Percentiles rank a stretch among this genome's conserved stretches.
Evolutionary conservation across 2,113 vertebrate genomes (phyloP).

Genomic region (Brachyhypopomus occidentalis): DNA sequence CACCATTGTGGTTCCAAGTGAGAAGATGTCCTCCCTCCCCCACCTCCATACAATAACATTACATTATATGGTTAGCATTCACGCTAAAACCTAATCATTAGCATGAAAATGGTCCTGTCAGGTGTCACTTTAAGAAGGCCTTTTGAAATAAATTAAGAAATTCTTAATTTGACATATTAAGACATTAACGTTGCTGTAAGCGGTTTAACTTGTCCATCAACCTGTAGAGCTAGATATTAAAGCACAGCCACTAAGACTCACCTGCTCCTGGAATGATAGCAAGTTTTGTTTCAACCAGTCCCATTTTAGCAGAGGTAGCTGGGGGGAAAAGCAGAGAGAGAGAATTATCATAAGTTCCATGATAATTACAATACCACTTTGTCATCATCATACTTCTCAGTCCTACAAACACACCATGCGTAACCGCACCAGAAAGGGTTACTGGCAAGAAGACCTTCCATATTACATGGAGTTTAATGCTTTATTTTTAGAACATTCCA

Average conservation of each 20-base stretch:
- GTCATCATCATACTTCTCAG: not conserved
- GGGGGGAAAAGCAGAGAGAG: not conserved
- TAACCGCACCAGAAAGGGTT: not conserved
- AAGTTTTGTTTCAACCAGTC: constrained; percentile 92
- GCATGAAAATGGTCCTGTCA: not conserved
- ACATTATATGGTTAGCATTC: not conserved
- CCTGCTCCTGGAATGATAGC: constrained; percentile 95
- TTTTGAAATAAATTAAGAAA: no score
- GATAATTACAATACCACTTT: not conserved
- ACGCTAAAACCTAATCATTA: not conserved
- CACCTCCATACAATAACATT: not conserved
- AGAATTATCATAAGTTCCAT: not conserved
- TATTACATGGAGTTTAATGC: not conserved
- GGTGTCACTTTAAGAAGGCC: no score
- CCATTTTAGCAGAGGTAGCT: constrained; percentile 94
- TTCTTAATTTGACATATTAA: no score
- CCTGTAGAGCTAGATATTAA: not conserved
- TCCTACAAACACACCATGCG: not conserved
- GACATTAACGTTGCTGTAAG: no score
- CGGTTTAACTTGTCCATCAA: not conserved
- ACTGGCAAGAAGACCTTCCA: not conserved
- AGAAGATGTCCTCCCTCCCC: not conserved
- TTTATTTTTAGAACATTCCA: not conserved
- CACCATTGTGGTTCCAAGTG: not conserved
- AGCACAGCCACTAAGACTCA: constrained; percentile 63